These are phyloP conservation scores for Otolemur garnettii DNA, from an alignment of 2,113 vertebrate genomes.

Conservation along the genomic window DNA sequence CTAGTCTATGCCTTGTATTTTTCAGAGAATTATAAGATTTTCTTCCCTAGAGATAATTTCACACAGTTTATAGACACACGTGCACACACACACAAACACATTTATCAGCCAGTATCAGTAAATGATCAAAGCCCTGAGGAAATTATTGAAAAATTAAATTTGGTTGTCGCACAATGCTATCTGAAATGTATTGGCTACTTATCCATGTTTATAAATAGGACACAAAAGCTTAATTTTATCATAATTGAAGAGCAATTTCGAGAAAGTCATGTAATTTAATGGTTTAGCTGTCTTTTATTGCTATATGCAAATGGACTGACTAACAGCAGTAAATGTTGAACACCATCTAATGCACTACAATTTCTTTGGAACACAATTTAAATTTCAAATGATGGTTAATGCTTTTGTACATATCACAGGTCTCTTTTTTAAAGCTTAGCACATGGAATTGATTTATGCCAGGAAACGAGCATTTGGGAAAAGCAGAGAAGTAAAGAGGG, in stretches of 20 bases:
- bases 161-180: conserved; percentile 55
- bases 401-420: conserved; percentile 58
- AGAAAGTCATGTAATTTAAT: conserved; percentile 76
- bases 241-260: conserved; percentile 77
- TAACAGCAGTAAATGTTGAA: conserved; percentile 68
- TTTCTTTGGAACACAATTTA: conserved; percentile 75
- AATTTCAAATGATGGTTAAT: conserved; percentile 78
- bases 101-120: conserved; percentile 54
- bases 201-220: conserved; percentile 74
- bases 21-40: conserved; percentile 15
- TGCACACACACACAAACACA: background rate
- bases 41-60: conserved; percentile 32
- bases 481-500: background rate
- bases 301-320: conserved; percentile 68
- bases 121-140: conserved; percentile 52
- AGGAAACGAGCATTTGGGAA: conserved; percentile 44
- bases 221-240: conserved; percentile 80
- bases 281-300: conserved; percentile 76
- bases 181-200: conserved; percentile 64
- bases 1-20: background rate
- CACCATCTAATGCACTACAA: conserved; percentile 58
- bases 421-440: conserved; percentile 68
- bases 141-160: conserved; percentile 69
- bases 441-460: conserved; percentile 60
- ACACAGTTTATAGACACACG: background rate